Percentiles rank a stretch among this genome's conserved stretches.
These are phyloP conservation scores for Pyrgilauda ruficollis DNA, from an alignment of 2,113 vertebrate species.

Conservation along the genomic window DNA sequence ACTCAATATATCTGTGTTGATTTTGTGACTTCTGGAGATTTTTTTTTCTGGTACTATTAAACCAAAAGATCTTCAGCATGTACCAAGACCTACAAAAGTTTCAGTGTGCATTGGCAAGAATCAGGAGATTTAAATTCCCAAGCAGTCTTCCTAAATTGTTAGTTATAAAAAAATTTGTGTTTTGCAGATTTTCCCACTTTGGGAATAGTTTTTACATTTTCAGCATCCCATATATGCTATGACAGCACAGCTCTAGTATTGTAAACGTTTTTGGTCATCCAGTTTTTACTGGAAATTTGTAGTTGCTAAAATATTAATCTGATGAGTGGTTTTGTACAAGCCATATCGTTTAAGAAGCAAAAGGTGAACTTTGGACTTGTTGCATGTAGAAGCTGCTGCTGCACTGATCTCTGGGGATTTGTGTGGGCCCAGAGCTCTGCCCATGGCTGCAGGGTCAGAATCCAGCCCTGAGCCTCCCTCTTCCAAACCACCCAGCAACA, in stretches of 20 bases:
- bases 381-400: accelerated
- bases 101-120: background rate
- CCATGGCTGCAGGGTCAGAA: background rate
- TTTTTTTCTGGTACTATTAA: background rate
- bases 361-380: background rate
- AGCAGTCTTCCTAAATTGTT: background rate
- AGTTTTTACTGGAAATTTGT: background rate
- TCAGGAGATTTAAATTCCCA: background rate
- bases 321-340: background rate
- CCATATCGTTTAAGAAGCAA: background rate
- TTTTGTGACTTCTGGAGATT: background rate
- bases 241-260: background rate
- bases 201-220: background rate
- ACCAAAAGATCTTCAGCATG: background rate
- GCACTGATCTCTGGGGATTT: background rate
- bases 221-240: background rate
- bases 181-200: background rate
- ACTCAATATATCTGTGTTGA: background rate
- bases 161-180: background rate
- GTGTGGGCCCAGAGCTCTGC: background rate
- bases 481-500: background rate
- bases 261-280: background rate
- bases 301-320: background rate
- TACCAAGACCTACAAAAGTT: background rate
- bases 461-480: background rate